phyloP scores from a whole-genome alignment of 2,113 vertebrate species.

The Semnornis frantzii region DNA sequence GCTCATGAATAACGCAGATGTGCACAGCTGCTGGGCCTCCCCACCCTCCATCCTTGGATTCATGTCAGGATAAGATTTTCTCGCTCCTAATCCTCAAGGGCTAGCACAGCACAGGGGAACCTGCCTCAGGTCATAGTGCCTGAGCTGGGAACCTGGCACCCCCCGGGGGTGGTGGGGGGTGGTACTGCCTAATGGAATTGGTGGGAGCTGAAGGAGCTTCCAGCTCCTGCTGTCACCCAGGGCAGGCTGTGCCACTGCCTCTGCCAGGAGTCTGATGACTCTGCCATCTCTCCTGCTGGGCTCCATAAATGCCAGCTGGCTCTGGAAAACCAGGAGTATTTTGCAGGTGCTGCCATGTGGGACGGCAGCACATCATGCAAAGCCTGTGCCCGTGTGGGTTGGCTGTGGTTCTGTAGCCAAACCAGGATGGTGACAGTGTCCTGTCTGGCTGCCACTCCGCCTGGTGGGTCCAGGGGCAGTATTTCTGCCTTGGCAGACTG shows the following conservation, averaged over 20 bases:
- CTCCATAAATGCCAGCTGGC: background rate
- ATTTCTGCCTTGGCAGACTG: background rate
- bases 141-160: background rate
- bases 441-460: accelerated
- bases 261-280: background rate
- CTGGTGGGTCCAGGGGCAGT: background rate
- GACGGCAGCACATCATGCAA: background rate
- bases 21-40: background rate
- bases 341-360: background rate
- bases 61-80: background rate
- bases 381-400: background rate
- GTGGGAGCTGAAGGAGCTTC: background rate
- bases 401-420: accelerated
- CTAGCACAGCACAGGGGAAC: accelerated
- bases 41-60: background rate
- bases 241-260: background rate
- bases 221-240: background rate
- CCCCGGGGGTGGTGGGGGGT: accelerated
- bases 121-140: background rate
- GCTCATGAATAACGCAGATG: background rate
- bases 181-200: background rate
- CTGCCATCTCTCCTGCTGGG: background rate
- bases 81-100: background rate
- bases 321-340: accelerated
- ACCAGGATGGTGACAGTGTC: accelerated